Conservation (phyloP, 2,113 vertebrate species). For the Myocastor coypus region DNA sequence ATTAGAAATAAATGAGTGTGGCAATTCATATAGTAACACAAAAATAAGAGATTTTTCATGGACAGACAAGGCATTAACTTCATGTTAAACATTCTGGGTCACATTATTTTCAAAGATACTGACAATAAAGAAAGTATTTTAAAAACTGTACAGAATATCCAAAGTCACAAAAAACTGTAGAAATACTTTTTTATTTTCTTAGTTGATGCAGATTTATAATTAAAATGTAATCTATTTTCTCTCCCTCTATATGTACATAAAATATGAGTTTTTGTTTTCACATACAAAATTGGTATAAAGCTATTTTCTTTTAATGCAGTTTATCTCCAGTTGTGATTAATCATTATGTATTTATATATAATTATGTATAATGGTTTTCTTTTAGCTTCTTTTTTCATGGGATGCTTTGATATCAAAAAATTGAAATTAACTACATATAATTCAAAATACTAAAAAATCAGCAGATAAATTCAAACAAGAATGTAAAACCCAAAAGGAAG, state of each 20-base stretch:
- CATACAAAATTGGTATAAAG: neutral
- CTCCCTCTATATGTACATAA: neutral
- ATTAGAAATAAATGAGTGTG: neutral
- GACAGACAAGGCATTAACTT: neutral
- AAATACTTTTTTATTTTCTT: neutral
- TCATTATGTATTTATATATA: neutral
- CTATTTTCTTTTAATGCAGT: neutral
- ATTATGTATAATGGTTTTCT: neutral
- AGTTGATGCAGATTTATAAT: neutral
- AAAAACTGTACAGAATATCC: neutral
- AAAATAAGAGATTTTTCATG: neutral
- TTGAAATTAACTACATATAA: neutral
- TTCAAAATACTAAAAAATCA: neutral
- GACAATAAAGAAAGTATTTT: neutral
- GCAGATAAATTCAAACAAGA: slow-evolving; percentile 16
- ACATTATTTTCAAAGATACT: neutral
- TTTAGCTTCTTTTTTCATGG: neutral
- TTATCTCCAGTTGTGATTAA: neutral
- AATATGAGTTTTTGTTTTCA: neutral
- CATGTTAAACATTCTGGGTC: neutral
- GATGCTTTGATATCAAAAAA: neutral
- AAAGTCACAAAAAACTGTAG: neutral
- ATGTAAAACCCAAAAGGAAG: neutral
- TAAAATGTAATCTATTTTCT: neutral
- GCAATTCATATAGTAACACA: neutral